Evolutionary conservation across 2,113 vertebrate genomes (phyloP).

Genomic region (Pao palembangensis): DNA sequence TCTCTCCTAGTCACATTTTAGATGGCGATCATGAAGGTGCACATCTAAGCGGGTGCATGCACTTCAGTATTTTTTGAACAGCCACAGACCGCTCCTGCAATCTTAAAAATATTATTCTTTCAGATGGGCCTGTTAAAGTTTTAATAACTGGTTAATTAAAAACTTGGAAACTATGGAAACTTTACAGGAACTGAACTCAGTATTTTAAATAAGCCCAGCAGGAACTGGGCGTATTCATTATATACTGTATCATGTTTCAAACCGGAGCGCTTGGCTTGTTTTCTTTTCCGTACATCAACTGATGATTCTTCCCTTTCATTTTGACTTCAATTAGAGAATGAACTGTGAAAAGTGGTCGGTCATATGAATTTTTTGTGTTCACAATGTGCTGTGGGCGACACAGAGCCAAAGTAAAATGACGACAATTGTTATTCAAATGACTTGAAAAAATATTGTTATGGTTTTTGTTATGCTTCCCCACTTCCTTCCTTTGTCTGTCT

Average conservation of each 20-base stretch:
- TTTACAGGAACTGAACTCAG: neutral
- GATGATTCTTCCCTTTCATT: slow-evolving; percentile 7
- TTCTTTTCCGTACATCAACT: slow-evolving; percentile 12
- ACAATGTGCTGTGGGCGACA: neutral
- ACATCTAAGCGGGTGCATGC: neutral
- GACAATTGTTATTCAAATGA: too few relatives aligned
- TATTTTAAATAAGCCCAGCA: slow-evolving; percentile 21
- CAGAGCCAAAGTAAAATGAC: neutral
- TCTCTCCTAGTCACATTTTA: slow-evolving; percentile 80
- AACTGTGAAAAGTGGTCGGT: neutral
- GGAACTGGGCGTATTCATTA: slow-evolving; percentile 15
- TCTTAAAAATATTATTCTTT: neutral
- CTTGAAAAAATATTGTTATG: slow-evolving; percentile 2
- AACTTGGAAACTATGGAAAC: slow-evolving; percentile 9
- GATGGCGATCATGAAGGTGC: neutral
- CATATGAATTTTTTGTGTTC: neutral
- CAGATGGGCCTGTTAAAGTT: neutral
- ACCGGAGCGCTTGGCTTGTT: slow-evolving; percentile 4
- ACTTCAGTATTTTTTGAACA: neutral
- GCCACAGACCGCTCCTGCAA: neutral
- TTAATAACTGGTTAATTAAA: slow-evolving; percentile 1
- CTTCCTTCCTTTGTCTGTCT: slow-evolving; percentile 62
- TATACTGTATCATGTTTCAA: slow-evolving; percentile 4
- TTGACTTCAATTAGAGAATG: neutral
- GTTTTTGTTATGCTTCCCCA: slow-evolving; percentile 50